Evolutionary conservation across 2,888 invertebrate genomes (phyloP), one percentile per base, ranked within the genome.

Genomic region (Drosophila birchii): DNA sequence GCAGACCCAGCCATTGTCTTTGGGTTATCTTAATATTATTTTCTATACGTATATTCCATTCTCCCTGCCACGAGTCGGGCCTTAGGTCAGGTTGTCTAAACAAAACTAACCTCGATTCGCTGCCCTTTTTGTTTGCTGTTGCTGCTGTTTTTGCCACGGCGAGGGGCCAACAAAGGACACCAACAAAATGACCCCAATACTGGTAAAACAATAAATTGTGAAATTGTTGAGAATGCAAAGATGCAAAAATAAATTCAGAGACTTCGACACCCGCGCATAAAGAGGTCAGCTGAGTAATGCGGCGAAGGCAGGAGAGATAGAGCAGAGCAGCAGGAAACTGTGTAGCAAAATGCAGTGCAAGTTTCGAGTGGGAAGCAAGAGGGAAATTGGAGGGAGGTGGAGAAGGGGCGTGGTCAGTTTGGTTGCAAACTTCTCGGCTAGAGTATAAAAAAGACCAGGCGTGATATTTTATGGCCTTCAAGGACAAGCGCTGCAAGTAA

Each of bases 151-250:
- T 63, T 29, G 29, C 36, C 3, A 23, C 34, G 51, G 11, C 36
- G 9, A 38, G 75, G 71, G 23, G 26, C 34, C 20, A 45, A 23
- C 49, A 34, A 63, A 20, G 20, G 67, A 23, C 43, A 47, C 44
- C 58, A 66, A 72, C 68, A 62, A 79, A 78, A 76, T 86, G 86
- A 86, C 86, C 88, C 81, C 88, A 86, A 86, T 88, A 78, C 71
- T 75, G 73, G 81, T 73, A 86, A 82, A 75, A 80, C 78, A 86
- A 86, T 88, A 86, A 86, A 86, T 86, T 86, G 85, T 74, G 69
- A 86, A 85, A 76, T 53, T 76, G 79, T 82, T 77, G 81, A 74
- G 74, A 82, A 82, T 75, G 80, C 82, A 78, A 78, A 80, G 83
- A 87, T 84, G 84, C 81, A 86, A 73, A 79, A 84, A 84, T 88